phyloP scores from a whole-genome alignment of 2,113 vertebrate genomes.

The Drymodes brunneopygia region DNA sequence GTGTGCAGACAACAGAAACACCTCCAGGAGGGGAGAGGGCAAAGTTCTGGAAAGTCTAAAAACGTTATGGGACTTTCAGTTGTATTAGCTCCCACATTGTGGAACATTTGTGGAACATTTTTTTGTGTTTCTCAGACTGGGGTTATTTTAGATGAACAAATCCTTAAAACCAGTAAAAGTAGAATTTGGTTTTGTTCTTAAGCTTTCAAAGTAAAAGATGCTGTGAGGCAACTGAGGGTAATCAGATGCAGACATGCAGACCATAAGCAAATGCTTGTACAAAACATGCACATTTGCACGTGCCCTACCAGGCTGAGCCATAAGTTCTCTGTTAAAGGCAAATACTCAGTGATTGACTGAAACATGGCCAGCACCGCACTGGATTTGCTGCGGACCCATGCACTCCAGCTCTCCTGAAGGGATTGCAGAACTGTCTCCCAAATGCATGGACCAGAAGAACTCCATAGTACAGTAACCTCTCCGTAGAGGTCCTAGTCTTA shows the following conservation, averaged over 20 bases:
- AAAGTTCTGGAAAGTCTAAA: neutral
- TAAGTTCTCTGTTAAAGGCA: neutral
- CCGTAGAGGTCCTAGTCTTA: neutral
- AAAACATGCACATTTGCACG: neutral
- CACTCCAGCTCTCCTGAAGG: neutral
- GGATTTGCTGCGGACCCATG: neutral
- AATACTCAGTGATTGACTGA: neutral
- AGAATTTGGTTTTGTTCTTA: slow-evolving; percentile 28
- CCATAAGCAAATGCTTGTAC: neutral
- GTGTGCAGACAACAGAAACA: neutral
- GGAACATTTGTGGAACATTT: neutral
- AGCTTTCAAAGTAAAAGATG: slow-evolving; percentile 42
- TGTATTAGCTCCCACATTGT: neutral
- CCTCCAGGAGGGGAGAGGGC: slow-evolving; percentile 6
- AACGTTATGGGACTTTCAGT: neutral
- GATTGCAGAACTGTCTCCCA: neutral
- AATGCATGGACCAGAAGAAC: neutral
- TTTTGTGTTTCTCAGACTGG: neutral
- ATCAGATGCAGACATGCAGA: slow-evolving; percentile 37
- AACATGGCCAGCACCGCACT: neutral
- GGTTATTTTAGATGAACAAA: slow-evolving; percentile 31
- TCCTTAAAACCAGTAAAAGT: slow-evolving; percentile 25
- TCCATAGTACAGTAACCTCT: neutral
- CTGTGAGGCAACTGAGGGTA: slow-evolving; percentile 32
- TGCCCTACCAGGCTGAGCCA: neutral